Evolutionary conservation across 2,113 vertebrate species (phyloP).

Genomic region (cattle (Bos taurus)): DNA sequence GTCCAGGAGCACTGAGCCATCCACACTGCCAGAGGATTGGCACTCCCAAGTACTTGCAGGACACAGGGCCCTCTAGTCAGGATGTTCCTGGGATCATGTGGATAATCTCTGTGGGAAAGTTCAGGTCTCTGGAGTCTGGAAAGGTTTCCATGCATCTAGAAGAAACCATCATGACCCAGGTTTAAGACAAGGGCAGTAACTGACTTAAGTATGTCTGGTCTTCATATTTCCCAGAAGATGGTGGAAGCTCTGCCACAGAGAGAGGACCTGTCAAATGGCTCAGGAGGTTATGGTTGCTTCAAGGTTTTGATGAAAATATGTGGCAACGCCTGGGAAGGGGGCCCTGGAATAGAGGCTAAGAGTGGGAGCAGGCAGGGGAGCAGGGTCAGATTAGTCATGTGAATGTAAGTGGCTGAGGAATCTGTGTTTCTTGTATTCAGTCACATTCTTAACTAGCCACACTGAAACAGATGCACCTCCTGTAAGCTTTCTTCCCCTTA

Average conservation of each 20-base stretch:
- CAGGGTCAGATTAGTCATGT: rapidly evolving
- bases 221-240: not conserved
- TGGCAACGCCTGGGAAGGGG: not conserved
- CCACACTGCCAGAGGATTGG: not conserved
- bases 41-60: not conserved
- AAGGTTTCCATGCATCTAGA: not conserved
- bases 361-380: not conserved
- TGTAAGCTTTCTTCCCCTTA: not conserved
- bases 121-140: not conserved
- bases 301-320: not conserved
- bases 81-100: not conserved
- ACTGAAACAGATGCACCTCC: not conserved
- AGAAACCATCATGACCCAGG: not conserved
- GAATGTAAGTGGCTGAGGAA: not conserved
- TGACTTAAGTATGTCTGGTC: not conserved
- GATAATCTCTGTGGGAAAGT: not conserved
- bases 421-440: not conserved
- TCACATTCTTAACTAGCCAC: not conserved
- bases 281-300: not conserved
- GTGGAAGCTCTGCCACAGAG: not conserved
- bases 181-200: not conserved
- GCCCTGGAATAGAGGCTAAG: not conserved
- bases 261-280: not conserved
- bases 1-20: not conserved
- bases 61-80: not conserved